phyloP scores from a whole-genome alignment of 2,888 invertebrate genomes.

The Oscheius sp. region DNA sequence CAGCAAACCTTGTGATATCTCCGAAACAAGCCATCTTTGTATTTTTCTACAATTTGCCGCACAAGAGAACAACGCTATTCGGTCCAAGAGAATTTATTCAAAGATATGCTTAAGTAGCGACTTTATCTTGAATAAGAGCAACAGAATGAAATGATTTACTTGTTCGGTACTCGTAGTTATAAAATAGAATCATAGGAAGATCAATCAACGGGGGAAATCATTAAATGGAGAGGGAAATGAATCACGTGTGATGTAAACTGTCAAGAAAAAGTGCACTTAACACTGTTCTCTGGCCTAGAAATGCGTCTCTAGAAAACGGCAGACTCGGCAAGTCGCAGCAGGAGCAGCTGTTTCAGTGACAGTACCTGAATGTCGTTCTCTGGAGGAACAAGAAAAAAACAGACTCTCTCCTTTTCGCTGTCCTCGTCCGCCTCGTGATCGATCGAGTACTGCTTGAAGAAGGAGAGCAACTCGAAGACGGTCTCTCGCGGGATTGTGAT shows the following conservation, averaged over 20 bases:
- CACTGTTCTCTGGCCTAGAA: too few relatives aligned
- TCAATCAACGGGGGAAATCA: neutral
- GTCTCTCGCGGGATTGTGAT: conserved; percentile 11
- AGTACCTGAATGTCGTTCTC: conserved; percentile 37
- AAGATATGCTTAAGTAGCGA: too few relatives aligned
- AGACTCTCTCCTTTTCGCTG: conserved; percentile 2
- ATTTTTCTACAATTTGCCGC: too few relatives aligned
- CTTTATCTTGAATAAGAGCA: too few relatives aligned
- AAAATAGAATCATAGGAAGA: neutral
- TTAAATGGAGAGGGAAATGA: neutral
- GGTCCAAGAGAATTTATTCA: too few relatives aligned
- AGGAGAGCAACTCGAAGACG: conserved; percentile 24
- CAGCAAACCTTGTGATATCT: neutral
- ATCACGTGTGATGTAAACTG: neutral
- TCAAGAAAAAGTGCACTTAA: neutral
- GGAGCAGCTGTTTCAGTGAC: conserved; percentile 46
- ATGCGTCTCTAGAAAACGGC: conserved; percentile 1
- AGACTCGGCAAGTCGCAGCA: conserved; percentile 45
- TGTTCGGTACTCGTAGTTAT: neutral
- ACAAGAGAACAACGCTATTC: too few relatives aligned
- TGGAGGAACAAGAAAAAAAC: neutral
- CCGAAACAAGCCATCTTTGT: too few relatives aligned
- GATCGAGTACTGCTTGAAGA: conserved; percentile 29
- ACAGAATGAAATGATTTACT: neutral
- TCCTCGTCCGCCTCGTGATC: conserved; percentile 21